Evolutionary conservation across 2,113 vertebrate genomes (phyloP).

Genomic region (Oncorhynchus keta): DNA sequence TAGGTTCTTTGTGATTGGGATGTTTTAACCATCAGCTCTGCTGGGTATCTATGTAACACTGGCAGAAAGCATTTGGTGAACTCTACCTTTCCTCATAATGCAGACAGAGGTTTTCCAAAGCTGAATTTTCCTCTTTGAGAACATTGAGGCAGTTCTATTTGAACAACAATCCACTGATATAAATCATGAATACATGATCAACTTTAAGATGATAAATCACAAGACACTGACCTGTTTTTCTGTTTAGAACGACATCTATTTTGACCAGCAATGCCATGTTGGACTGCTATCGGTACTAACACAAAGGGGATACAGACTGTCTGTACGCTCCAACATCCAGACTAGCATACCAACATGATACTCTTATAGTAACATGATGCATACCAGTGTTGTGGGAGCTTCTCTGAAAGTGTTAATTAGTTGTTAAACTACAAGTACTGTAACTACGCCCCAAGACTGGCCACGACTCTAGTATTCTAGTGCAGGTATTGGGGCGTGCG

Average conservation of each 20-base stretch:
- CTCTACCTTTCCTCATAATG: not conserved
- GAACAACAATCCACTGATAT: too few species aligned
- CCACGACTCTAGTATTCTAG: slow-evolving; percentile 1
- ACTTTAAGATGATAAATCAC: not conserved
- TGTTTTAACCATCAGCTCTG: not conserved
- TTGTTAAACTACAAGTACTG: too few species aligned
- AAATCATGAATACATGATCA: not conserved
- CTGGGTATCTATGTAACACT: not conserved
- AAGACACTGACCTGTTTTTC: not conserved
- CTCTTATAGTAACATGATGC: too few species aligned
- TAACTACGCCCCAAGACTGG: too few species aligned
- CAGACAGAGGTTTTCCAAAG: not conserved
- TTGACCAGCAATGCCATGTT: slow-evolving; percentile 33
- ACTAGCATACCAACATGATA: too few species aligned
- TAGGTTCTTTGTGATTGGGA: not conserved
- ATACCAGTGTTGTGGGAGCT: too few species aligned
- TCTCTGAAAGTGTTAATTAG: too few species aligned
- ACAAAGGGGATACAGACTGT: not conserved
- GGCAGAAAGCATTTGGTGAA: not conserved
- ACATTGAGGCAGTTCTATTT: not conserved
- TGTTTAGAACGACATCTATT: slow-evolving; percentile 50
- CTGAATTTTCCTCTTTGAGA: not conserved
- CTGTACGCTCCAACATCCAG: not conserved
- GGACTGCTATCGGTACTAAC: slow-evolving; percentile 5
- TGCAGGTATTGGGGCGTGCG: slow-evolving; percentile 32